phyloP scores from a whole-genome alignment of 2,797 vertebrate species.

The Dipus sagitta region DNA sequence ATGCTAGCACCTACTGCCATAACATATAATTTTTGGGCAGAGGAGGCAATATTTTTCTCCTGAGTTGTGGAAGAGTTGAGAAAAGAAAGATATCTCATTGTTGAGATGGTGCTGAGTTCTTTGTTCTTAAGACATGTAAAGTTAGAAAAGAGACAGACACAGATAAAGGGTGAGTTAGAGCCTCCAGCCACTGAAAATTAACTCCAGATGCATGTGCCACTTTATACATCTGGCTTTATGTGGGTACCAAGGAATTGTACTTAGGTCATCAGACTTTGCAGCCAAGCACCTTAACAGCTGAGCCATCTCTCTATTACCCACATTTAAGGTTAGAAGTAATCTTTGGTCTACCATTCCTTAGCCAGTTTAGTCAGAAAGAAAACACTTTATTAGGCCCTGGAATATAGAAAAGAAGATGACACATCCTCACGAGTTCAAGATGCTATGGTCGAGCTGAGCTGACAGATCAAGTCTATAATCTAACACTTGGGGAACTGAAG shows the following conservation, averaged over 20 bases:
- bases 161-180: too few species aligned
- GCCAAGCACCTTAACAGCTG: too few species aligned
- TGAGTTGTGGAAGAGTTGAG: not conserved
- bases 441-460: not conserved
- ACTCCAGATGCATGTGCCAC: too few species aligned
- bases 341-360: not conserved
- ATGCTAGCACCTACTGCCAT: not conserved
- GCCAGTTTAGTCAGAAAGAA: not conserved
- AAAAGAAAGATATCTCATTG: not conserved
- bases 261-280: too few species aligned
- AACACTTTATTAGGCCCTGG: not conserved
- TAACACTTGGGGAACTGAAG: not conserved
- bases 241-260: too few species aligned
- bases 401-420: constrained; percentile 22
- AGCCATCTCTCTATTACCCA: too few species aligned
- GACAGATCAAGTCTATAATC: not conserved
- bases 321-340: too few species aligned
- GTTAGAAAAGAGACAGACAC: not conserved
- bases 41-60: not conserved
- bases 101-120: not conserved
- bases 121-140: not conserved
- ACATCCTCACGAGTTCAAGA: not conserved
- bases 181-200: too few species aligned
- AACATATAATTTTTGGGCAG: not conserved
- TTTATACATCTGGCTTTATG: too few species aligned